Evolutionary conservation across 2,888 invertebrate species (phyloP).

Genomic region (Mechanitis mazaeus): DNA sequence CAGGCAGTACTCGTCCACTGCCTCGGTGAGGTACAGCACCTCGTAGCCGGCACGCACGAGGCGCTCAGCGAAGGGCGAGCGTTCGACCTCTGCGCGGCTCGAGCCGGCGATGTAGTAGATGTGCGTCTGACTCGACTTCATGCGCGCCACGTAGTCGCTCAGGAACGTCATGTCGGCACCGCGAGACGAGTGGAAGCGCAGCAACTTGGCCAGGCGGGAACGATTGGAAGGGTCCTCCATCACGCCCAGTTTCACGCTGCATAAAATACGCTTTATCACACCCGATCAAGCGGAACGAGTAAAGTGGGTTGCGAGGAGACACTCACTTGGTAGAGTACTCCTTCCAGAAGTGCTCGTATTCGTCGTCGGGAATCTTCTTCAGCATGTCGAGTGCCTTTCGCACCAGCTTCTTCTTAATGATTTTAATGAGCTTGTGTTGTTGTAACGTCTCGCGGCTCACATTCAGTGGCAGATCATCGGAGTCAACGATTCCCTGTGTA

Average conservation of each 20-base stretch:
- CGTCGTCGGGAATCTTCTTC: constrained; percentile 93
- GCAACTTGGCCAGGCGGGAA: constrained; percentile 94
- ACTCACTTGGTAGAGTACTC: constrained; percentile 97
- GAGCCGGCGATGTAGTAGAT: constrained; percentile 98
- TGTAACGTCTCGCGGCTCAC: constrained; percentile 98
- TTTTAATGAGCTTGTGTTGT: constrained; percentile 98
- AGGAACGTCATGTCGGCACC: constrained; percentile 82
- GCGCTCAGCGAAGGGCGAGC: constrained; percentile 97
- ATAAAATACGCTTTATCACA: neutral
- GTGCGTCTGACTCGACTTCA: constrained; percentile 95
- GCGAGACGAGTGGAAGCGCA: constrained; percentile 92
- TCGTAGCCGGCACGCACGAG: constrained; percentile 95
- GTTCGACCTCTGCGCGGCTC: constrained; percentile 87
- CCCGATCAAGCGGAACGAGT: no score
- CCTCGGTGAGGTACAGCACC: constrained; percentile 94
- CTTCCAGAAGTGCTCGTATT: constrained; percentile 97
- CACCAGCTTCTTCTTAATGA: constrained; percentile 99
- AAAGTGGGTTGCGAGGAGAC: no score
- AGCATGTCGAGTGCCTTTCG: constrained; percentile 98
- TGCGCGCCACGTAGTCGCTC: constrained; percentile 92
- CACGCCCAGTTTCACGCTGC: constrained; percentile 93
- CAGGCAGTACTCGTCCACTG: constrained; percentile 98
- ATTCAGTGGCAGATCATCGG: constrained; percentile 98
- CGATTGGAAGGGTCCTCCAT: constrained; percentile 99
- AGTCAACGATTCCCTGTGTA: constrained; percentile 93